phyloP scores from a whole-genome alignment of 2,888 invertebrate species.

The Neoscelio sp. region DNA sequence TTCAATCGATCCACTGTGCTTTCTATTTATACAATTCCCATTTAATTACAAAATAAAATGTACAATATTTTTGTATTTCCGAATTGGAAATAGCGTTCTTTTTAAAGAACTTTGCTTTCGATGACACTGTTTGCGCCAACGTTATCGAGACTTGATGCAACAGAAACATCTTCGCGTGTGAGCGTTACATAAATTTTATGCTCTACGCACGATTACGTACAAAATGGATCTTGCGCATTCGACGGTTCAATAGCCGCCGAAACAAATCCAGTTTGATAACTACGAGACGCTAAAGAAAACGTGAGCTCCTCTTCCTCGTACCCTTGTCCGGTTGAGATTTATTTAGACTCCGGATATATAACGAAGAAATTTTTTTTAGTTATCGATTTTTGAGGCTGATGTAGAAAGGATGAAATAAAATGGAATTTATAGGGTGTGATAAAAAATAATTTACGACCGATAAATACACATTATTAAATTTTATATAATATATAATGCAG shows the following conservation, averaged over 20 bases:
- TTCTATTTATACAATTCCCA: no score
- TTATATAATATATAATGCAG: no score
- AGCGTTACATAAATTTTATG: conserved; percentile 61
- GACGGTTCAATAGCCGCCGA: conserved; percentile 56
- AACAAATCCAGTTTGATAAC: conserved; percentile 52
- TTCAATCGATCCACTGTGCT: neutral
- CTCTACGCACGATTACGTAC: conserved; percentile 57
- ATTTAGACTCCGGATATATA: conserved; percentile 2
- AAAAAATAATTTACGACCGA: no score
- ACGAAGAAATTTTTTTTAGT: neutral
- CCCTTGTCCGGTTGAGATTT: conserved; percentile 17
- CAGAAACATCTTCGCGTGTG: conserved; percentile 38
- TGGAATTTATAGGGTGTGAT: no score
- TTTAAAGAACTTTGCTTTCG: conserved; percentile 23
- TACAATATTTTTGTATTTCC: neutral
- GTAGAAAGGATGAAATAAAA: no score
- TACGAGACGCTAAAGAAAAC: conserved; percentile 17
- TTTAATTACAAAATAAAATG: no score
- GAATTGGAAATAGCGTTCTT: conserved; percentile 1
- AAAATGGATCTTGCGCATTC: conserved; percentile 56
- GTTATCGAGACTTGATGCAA: conserved; percentile 31
- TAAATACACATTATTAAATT: no score
- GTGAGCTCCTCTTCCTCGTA: conserved; percentile 16
- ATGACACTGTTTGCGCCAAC: conserved; percentile 34
- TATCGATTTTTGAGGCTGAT: no score